Conservation (phyloP, 1,140 invertebrate genomes). For the Popillia japonica region DNA sequence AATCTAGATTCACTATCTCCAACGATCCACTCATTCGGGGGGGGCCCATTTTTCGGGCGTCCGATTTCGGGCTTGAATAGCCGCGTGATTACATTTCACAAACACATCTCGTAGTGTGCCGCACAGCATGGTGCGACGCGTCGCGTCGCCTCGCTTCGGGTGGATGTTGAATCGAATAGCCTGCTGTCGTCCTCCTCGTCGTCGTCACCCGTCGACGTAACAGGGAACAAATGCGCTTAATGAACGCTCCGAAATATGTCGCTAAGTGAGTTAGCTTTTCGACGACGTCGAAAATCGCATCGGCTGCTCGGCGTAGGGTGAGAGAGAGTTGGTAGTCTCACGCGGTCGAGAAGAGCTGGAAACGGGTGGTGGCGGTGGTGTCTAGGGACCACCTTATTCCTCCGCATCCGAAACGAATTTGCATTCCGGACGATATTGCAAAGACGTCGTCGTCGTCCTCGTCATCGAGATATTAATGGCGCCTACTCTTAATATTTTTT, state of each 20-base stretch:
- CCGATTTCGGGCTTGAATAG: neutral
- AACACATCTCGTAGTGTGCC: neutral
- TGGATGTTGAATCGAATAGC: too few species aligned
- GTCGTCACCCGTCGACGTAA: too few species aligned
- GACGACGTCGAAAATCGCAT: neutral
- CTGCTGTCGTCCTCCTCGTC: too few species aligned
- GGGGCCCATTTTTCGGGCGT: too few species aligned
- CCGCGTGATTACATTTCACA: neutral
- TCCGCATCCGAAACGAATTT: too few species aligned
- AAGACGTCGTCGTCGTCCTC: too few species aligned
- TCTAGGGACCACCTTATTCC: neutral
- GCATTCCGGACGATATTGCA: too few species aligned
- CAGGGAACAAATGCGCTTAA: neutral
- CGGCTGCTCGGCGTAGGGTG: neutral
- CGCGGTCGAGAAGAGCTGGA: neutral
- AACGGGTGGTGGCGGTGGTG: neutral
- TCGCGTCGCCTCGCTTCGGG: neutral
- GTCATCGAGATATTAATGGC: too few species aligned
- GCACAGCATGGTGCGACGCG: neutral
- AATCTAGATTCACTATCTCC: too few species aligned
- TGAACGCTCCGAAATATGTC: slow-evolving; percentile 10
- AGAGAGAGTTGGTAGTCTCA: neutral
- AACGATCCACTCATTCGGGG: too few species aligned
- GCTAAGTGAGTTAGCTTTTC: neutral
- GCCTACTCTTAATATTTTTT: too few species aligned